Percentiles rank a stretch among this genome's conserved stretches.
Conservation (phyloP, 2,113 vertebrate genomes). For the Macquaria ambigua region DNA sequence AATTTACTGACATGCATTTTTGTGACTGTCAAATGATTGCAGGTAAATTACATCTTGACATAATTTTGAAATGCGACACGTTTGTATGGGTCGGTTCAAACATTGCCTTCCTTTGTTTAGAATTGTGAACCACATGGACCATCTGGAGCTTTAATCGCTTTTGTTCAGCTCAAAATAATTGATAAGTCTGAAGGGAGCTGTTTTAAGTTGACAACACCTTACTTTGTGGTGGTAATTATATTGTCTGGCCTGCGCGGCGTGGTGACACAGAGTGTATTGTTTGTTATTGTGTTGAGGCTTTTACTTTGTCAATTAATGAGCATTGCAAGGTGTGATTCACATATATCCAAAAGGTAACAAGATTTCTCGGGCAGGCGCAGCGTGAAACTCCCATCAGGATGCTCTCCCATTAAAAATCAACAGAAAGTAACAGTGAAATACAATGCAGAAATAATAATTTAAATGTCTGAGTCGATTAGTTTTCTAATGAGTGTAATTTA, state of each 20-base stretch:
- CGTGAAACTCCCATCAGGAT: constrained; percentile 26
- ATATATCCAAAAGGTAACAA: constrained; percentile 29
- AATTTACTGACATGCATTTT: background rate
- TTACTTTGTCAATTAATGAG: constrained; percentile 39
- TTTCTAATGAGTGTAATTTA: constrained; percentile 21
- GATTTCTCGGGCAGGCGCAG: constrained; percentile 11
- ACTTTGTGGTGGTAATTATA: constrained; percentile 52
- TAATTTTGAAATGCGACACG: constrained; percentile 23
- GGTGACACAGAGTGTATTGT: constrained; percentile 20
- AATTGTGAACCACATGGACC: constrained; percentile 37
- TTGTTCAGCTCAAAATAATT: constrained; percentile 46
- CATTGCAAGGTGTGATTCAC: background rate
- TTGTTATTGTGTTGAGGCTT: constrained; percentile 25
- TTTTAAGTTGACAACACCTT: constrained; percentile 56
- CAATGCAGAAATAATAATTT: background rate
- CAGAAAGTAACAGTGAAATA: constrained; percentile 4
- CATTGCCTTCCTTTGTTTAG: constrained; percentile 27
- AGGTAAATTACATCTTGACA: constrained; percentile 22
- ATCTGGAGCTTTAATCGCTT: constrained; percentile 52
- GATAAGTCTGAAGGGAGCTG: constrained; percentile 50
- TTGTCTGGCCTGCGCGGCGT: constrained; percentile 4
- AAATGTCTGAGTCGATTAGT: constrained; percentile 12
- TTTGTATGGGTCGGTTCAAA: constrained; percentile 6
- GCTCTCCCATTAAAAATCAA: constrained; percentile 16
- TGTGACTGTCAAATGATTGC: background rate